Evolutionary conservation across 2,888 invertebrate species (phyloP).

Genomic region (Caenorhabditis sp.): DNA sequence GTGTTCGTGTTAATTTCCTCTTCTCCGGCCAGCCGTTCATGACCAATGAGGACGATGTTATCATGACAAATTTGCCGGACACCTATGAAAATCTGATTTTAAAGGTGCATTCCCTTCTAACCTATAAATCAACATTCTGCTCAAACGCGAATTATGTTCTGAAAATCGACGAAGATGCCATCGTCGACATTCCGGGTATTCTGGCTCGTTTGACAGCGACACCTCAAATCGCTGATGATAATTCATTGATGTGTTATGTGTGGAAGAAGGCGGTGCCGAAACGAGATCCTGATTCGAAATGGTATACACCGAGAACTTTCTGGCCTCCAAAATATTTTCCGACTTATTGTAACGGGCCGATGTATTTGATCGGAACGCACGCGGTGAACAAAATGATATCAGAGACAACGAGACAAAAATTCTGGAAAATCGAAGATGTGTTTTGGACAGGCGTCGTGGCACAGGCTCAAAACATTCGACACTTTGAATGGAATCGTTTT

Average conservation of each 20-base stretch:
- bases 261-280: slow-evolving; percentile 40
- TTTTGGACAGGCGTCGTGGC: slow-evolving; percentile 37
- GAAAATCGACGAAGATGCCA: slow-evolving; percentile 50
- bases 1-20: slow-evolving; percentile 11
- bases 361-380: slow-evolving; percentile 39
- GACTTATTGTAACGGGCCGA: slow-evolving; percentile 47
- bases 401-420: slow-evolving; percentile 12
- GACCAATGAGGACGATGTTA: slow-evolving; percentile 26
- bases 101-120: slow-evolving; percentile 42
- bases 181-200: slow-evolving; percentile 22
- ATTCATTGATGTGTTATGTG: slow-evolving; percentile 30
- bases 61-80: slow-evolving; percentile 43
- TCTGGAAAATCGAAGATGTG: slow-evolving; percentile 21
- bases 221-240: background rate
- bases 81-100: slow-evolving; percentile 39
- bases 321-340: slow-evolving; percentile 36
- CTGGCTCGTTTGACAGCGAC: background rate
- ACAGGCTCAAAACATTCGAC: slow-evolving; percentile 4
- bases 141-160: slow-evolving; percentile 28
- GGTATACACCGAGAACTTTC: background rate
- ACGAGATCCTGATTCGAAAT: slow-evolving; percentile 7
- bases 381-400: slow-evolving; percentile 28
- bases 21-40: slow-evolving; percentile 28
- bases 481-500: slow-evolving; percentile 19
- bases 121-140: slow-evolving; percentile 28